Percentiles rank a stretch among this genome's conserved stretches.
Conservation (phyloP, 2,888 invertebrate species). For the Dicycla oo region DNA sequence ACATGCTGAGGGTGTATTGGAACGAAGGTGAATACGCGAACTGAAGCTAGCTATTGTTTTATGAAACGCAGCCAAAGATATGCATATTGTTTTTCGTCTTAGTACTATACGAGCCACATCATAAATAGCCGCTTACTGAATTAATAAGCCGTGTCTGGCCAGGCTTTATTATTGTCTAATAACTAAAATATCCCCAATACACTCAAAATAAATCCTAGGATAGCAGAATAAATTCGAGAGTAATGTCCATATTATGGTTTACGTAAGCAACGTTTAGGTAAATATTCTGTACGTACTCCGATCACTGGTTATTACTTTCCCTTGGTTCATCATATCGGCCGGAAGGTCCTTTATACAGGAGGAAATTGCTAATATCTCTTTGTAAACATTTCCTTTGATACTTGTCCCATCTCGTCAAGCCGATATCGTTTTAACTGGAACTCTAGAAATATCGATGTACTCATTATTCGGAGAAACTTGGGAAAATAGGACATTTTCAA, state of each 20-base stretch:
- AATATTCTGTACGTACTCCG: slow-evolving; percentile 14
- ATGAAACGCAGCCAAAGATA: neutral
- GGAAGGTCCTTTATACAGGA: slow-evolving; percentile 33
- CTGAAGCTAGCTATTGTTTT: neutral
- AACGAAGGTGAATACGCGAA: neutral
- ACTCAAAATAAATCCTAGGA: neutral
- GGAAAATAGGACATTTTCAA: neutral
- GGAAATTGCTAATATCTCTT: slow-evolving; percentile 58
- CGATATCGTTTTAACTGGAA: slow-evolving; percentile 24
- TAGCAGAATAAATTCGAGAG: neutral
- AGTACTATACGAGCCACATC: neutral
- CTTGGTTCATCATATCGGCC: slow-evolving; percentile 46
- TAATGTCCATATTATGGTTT: slow-evolving; percentile 7
- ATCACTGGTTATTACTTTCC: slow-evolving; percentile 37
- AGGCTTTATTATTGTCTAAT: neutral
- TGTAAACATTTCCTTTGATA: slow-evolving; percentile 51
- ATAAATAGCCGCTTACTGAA: neutral
- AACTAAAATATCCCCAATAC: neutral
- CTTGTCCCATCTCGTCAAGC: slow-evolving; percentile 19
- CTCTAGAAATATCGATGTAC: slow-evolving; percentile 9
- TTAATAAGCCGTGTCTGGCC: neutral
- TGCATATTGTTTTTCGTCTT: neutral
- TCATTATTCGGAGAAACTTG: neutral
- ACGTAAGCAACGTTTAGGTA: slow-evolving; percentile 9
- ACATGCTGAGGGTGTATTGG: too few species aligned